Evolutionary conservation across 1,140 invertebrate genomes (phyloP).

Genomic region (Drosophila repleta): DNA sequence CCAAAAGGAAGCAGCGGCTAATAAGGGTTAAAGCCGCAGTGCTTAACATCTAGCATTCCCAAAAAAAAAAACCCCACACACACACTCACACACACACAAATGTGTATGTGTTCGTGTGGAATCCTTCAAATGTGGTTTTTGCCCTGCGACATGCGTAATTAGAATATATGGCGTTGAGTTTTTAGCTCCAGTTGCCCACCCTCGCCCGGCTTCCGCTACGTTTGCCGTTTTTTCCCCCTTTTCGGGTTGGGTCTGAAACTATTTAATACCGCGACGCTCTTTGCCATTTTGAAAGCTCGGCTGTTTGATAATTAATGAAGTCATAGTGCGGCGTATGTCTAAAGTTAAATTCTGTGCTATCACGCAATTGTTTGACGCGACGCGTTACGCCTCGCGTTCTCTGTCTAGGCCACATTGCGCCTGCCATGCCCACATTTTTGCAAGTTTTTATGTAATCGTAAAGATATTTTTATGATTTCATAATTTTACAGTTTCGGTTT

Average conservation of each 20-base stretch:
- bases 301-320: conserved; percentile 80
- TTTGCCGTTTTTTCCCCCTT: neutral
- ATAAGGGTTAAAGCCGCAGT: conserved; percentile 76
- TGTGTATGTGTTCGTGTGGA: conserved; percentile 37
- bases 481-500: conserved; percentile 73
- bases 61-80: conserved; percentile 32
- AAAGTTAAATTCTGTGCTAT: conserved; percentile 75
- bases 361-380: conserved; percentile 65
- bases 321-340: conserved; percentile 65
- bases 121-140: conserved; percentile 66
- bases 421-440: conserved; percentile 66
- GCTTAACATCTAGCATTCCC: conserved; percentile 57
- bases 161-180: conserved; percentile 65
- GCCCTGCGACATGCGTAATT: conserved; percentile 63
- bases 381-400: conserved; percentile 11
- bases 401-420: conserved; percentile 26
- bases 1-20: conserved; percentile 52
- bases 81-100: neutral
- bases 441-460: conserved; percentile 79
- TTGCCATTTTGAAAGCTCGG: conserved; percentile 58
- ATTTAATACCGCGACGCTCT: conserved; percentile 34
- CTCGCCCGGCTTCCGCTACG: neutral
- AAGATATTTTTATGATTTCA: conserved; percentile 83
- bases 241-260: conserved; percentile 40
- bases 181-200: conserved; percentile 22